Percentiles rank a stretch among this genome's conserved stretches.
phyloP scores from a whole-genome alignment of 2,888 invertebrate genomes.

The Sinotaia quadrata region DNA sequence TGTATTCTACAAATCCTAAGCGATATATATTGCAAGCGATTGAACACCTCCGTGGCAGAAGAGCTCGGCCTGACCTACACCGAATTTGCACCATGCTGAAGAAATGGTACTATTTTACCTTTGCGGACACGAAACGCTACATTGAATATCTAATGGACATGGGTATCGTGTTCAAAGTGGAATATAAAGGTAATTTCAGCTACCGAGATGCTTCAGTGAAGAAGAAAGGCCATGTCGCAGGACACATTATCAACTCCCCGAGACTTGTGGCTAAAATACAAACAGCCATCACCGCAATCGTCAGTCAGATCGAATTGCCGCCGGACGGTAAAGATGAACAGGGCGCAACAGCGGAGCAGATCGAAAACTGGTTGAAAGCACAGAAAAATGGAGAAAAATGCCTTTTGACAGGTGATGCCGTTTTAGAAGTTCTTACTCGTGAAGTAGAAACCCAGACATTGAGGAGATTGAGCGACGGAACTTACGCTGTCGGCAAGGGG shows the following conservation, averaged over 20 bases:
- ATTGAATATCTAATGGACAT: conserved; percentile 82
- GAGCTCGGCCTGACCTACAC: conserved; percentile 86
- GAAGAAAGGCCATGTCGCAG: conserved; percentile 76
- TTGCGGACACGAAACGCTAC: conserved; percentile 76
- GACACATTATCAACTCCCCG: conserved; percentile 46
- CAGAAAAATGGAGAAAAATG: conserved; percentile 23
- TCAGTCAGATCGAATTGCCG: background rate
- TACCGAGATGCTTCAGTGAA: conserved; percentile 84
- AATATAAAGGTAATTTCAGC: conserved; percentile 88
- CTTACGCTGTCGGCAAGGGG: conserved; percentile 11
- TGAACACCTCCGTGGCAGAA: conserved; percentile 85
- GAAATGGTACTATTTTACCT: conserved; percentile 81
- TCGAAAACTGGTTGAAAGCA: conserved; percentile 48
- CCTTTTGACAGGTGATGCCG: background rate
- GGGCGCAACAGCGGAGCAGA: conserved; percentile 40
- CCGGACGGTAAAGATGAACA: background rate
- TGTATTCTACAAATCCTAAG: conserved; percentile 71
- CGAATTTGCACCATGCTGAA: conserved; percentile 86
- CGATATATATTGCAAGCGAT: conserved; percentile 86
- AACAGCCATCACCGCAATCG: conserved; percentile 16
- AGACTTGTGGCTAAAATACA: conserved; percentile 11
- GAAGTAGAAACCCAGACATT: conserved; percentile 23
- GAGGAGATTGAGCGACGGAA: conserved; percentile 1
- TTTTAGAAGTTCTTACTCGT: conserved; percentile 18
- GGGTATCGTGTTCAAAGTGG: conserved; percentile 84